Percentiles rank a stretch among this genome's conserved stretches.
Evolutionary conservation across 2,888 invertebrate species (phyloP).

Genomic region (Sphaerophoria rueppellii): DNA sequence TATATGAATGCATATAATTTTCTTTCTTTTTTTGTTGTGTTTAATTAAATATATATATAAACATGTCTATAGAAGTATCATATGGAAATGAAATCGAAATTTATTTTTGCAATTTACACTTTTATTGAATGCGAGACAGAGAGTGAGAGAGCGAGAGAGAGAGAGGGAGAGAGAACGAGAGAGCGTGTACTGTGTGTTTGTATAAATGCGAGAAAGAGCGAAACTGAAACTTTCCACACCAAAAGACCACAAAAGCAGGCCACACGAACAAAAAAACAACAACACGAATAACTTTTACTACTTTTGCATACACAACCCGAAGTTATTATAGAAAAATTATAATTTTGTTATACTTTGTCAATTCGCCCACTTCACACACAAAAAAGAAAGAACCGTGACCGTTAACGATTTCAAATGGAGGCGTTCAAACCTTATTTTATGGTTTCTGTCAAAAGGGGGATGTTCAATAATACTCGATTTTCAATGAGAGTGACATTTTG

Average conservation of each 20-base stretch:
- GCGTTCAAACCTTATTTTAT: slow-evolving; percentile 11
- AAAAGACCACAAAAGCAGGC: slow-evolving; percentile 13
- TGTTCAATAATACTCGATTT: slow-evolving; percentile 46
- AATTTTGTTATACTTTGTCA: background rate
- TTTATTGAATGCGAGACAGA: slow-evolving; percentile 32
- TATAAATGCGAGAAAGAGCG: slow-evolving; percentile 21
- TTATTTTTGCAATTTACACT: slow-evolving; percentile 58
- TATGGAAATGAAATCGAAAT: slow-evolving; percentile 71
- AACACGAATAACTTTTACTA: background rate
- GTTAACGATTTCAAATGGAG: slow-evolving; percentile 4
- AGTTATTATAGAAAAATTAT: slow-evolving; percentile 13
- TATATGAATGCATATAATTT: background rate
- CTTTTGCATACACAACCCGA: slow-evolving; percentile 30
- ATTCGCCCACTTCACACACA: background rate
- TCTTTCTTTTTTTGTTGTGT: background rate
- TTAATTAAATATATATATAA: slow-evolving; percentile 25
- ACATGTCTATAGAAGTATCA: slow-evolving; percentile 55
- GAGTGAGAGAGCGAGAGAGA: background rate
- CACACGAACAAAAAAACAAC: slow-evolving; percentile 20
- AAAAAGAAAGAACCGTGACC: background rate
- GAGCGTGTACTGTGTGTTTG: slow-evolving; percentile 2
- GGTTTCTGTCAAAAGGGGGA: background rate
- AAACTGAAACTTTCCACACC: slow-evolving; percentile 28
- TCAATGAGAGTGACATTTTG: slow-evolving; percentile 43
- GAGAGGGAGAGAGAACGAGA: background rate